A percentile compares a stretch with the other conserved stretches of the same genome.
phyloP scores from a whole-genome alignment of 35 echinoderm and acorn worm genomes.

The Ophioderma brevispina region DNA sequence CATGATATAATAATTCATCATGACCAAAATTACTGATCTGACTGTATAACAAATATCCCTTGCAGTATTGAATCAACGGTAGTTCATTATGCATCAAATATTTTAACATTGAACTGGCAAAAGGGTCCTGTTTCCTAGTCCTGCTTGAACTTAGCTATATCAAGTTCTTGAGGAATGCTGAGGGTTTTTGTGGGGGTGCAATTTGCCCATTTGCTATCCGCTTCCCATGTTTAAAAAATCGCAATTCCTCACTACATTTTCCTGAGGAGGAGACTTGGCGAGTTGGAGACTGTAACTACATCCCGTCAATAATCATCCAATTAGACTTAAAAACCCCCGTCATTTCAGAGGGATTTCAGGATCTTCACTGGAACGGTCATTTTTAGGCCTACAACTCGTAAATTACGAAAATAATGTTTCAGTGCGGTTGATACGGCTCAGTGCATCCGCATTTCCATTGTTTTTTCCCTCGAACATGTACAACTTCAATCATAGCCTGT shows the following conservation, averaged over 20 bases:
- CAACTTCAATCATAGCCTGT: conserved; percentile 23
- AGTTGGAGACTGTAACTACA: no score
- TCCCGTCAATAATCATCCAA: background rate
- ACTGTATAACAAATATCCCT: conserved; percentile 17
- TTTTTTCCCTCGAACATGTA: background rate
- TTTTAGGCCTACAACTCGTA: background rate
- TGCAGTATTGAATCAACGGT: background rate
- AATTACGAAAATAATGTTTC: background rate
- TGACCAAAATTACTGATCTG: conserved; percentile 39
- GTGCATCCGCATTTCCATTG: no score
- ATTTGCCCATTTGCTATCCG: background rate
- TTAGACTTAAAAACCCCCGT: background rate
- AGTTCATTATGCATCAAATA: background rate
- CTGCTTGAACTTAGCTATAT: background rate
- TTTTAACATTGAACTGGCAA: conserved; percentile 8
- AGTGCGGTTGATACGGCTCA: background rate
- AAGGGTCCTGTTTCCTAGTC: background rate
- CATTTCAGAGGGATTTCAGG: background rate
- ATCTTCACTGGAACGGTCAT: background rate
- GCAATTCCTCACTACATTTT: background rate
- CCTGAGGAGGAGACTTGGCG: no score
- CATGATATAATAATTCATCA: conserved; percentile 21
- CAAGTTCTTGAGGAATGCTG: background rate
- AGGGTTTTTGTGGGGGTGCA: background rate
- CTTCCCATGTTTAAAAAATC: background rate